Conservation (phyloP, 2,113 vertebrate genomes). For the Xenotilapia flavipinnis region DNA sequence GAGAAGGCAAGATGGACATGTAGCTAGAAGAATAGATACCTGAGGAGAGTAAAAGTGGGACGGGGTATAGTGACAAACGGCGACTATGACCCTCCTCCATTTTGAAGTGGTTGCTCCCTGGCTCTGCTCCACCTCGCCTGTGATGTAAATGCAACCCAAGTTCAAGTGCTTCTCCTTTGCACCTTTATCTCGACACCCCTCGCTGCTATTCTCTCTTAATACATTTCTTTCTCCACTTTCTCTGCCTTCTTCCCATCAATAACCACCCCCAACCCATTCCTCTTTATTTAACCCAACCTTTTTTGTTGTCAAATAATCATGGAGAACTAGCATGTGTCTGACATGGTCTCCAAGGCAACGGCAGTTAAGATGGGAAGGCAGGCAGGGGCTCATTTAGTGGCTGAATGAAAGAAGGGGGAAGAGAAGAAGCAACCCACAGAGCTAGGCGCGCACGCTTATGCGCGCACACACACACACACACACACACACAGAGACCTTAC, state of each 20-base stretch:
- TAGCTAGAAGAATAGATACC: not conserved
- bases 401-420: conserved; percentile 66
- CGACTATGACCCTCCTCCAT: conserved; percentile 41
- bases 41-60: not conserved
- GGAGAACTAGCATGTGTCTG: conserved; percentile 77
- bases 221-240: conserved; percentile 23
- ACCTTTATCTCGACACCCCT: conserved; percentile 25
- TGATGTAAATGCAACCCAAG: conserved; percentile 32
- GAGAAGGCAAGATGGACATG: not conserved
- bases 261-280: conserved; percentile 16
- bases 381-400: conserved; percentile 71
- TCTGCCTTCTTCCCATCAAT: conserved; percentile 1
- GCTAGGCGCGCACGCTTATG: not conserved
- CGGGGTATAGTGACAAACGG: not conserved
- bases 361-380: conserved; percentile 71
- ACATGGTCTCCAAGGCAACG: conserved; percentile 77
- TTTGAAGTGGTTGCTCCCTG: conserved; percentile 35
- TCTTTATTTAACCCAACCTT: conserved; percentile 71
- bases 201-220: conserved; percentile 18
- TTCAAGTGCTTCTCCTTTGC: conserved; percentile 47
- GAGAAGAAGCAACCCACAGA: conserved; percentile 52
- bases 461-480: not conserved
- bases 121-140: conserved; percentile 11
- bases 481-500: not conserved
- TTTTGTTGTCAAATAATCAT: conserved; percentile 80